Evolutionary conservation across 1,140 invertebrate genomes (phyloP), one percentile per base, ranked within the genome.

Genomic region (Antheraea pernyi): DNA sequence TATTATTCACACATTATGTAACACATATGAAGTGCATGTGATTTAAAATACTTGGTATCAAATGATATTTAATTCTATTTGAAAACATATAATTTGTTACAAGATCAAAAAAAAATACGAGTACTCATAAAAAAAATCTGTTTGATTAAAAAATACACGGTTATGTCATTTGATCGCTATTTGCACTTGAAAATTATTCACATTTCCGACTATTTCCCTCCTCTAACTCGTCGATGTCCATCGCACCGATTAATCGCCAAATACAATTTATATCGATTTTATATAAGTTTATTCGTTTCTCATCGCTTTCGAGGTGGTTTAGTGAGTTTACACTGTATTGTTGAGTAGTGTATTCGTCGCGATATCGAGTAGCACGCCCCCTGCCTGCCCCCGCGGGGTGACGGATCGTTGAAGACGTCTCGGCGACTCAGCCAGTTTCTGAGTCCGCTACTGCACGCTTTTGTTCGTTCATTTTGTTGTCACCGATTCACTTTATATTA

Each of bases 391-490:
- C 62, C 71, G 67, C 67, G 71, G 65, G 64, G 65, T 53, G 48
- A 30, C 60, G 61, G 65, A 66, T 53, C 59, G 66, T 64, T 61
- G 76, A 80, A 84, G 82, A 88, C 86, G 88, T 91, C 86, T 85
- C 71, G 78, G 85, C 74, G 81, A 77, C 88, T 91, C 88, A 89
- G 88, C 86, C 16, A 73, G 81, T 36, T 61, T 71, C 88, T 89
- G 88, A 91, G 86, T 81, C 81, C 76, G 84, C 82, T 78, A 75
- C 78, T 88, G 88, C 86, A 91, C 88, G 88, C 85, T 88, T 80
- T 73, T 74, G 70, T 65, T 22, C 64, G 19, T 58, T 58, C 65
- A 36, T 36, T 59, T 53, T n/a, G 10, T 59, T 48, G 8, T 30
- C 7, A 16, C 8, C 39, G 16, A 13, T 13, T 53, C 46, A 53